These are phyloP conservation scores for Isurus oxyrinchus DNA, from an alignment of 2,113 vertebrate genomes.

Conservation along the genomic window DNA sequence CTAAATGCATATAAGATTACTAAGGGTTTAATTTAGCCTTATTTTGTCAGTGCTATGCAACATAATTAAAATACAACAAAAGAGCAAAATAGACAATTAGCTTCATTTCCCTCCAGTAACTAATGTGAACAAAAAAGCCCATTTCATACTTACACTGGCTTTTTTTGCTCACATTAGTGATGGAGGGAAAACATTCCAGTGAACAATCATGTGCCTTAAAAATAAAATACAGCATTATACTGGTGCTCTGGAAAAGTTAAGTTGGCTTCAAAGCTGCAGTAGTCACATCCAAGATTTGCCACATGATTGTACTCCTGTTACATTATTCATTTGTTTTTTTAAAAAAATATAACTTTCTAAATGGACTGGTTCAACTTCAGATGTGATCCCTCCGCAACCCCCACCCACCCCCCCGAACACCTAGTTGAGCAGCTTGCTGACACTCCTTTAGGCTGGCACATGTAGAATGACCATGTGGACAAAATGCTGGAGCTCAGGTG, in stretches of 20 bases:
- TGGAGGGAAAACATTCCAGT: neutral
- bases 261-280: neutral
- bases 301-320: neutral
- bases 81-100: constrained; percentile 11
- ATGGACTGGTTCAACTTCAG: neutral
- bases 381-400: neutral
- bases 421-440: neutral
- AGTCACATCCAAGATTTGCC: neutral
- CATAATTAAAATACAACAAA: constrained; percentile 26
- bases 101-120: neutral
- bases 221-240: neutral
- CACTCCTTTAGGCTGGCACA: neutral
- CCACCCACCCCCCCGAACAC: neutral
- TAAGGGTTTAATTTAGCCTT: constrained; percentile 3
- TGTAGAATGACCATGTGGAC: neutral
- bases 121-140: neutral
- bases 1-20: neutral
- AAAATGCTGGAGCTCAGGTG: neutral
- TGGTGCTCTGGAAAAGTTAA: neutral
- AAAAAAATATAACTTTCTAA: neutral
- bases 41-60: neutral
- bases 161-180: neutral
- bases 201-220: neutral
- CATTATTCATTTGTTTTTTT: neutral
- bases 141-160: neutral